A percentile compares a stretch with the other conserved stretches of the same genome.
Evolutionary conservation across 2,113 vertebrate species (phyloP).

Genomic region (Aviceda subcristata): DNA sequence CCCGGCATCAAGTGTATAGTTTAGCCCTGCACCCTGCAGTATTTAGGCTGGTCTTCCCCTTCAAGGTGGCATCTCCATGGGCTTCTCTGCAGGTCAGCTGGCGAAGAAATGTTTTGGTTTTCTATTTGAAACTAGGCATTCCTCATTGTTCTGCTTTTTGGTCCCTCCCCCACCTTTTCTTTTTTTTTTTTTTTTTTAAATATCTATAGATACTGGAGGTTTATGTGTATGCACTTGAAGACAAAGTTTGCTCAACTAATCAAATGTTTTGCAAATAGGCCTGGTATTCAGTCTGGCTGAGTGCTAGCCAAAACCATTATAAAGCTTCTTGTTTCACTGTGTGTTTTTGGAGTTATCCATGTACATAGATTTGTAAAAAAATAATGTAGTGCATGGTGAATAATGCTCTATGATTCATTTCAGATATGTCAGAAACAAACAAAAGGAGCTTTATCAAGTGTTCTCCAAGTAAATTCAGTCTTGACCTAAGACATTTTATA

Average conservation of each 20-base stretch:
- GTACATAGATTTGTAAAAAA: background rate
- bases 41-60: background rate
- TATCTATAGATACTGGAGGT: background rate
- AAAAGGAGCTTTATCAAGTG: background rate
- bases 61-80: background rate
- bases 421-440: background rate
- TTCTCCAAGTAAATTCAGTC: background rate
- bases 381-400: background rate
- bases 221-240: background rate
- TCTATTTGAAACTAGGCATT: background rate
- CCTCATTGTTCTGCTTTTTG: background rate
- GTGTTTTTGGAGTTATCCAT: background rate
- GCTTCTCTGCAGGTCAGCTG: background rate
- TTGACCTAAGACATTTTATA: background rate
- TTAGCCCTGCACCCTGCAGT: background rate
- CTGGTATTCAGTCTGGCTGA: background rate
- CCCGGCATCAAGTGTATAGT: background rate
- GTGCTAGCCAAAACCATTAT: background rate
- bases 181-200: too few relatives aligned
- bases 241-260: background rate
- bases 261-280: background rate
- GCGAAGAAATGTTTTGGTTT: background rate
- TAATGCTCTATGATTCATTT: background rate
- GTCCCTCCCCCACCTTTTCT: accelerated
- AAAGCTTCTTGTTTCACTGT: background rate